Evolutionary conservation across 2,888 invertebrate genomes (phyloP), one percentile per base, ranked within the genome.

Genomic region (Cheilosia grossa): DNA sequence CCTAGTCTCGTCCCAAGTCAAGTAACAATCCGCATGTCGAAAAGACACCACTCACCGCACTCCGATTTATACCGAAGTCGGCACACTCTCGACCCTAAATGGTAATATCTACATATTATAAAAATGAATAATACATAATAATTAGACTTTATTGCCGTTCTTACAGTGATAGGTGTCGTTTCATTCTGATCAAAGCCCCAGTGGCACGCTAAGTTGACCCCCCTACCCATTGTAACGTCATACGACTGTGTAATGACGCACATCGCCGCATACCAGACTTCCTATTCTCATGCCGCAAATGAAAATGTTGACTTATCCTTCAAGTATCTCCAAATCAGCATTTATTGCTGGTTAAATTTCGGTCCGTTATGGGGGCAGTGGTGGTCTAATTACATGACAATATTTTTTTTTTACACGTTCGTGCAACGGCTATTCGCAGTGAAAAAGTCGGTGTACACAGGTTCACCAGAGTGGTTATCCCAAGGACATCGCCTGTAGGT

Each of bases 291-390:
- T 30, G 30, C 30, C 30, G 51, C 66, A 7, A 5, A 2, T 37
- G 37, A 4, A 30, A 30, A 30, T 72, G 54, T 82, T 63, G 66
- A 73, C 58, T 82, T 82, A 79, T 79, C 79, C 78, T 73, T 63
- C 37, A 61, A 66, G 61, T 72, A 77, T 82, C 82, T 72, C 72
- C 72, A 72, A 82, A 78, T 70, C 64, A 74, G 69, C 56, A 73
- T 63, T 69, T 63, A 73, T 79, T 82, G 42, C 30, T 61, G 42
- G 53, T 66, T 54, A 33, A 53, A 30, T 61, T 56, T 30, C 15
- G 51, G 37, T 61, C 27, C 5, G 19, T 27, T 27, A 7, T 33
- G 17, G 13, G 51, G 53, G 7, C 9, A 17, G 44, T n/a, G 44
- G 30, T 6, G 19, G 67, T 72, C 21, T 44, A 59, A 73, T 58